These are phyloP conservation scores for Poeciliopsis prolifica DNA, from an alignment of 2,113 vertebrate species.

Conservation along the genomic window DNA sequence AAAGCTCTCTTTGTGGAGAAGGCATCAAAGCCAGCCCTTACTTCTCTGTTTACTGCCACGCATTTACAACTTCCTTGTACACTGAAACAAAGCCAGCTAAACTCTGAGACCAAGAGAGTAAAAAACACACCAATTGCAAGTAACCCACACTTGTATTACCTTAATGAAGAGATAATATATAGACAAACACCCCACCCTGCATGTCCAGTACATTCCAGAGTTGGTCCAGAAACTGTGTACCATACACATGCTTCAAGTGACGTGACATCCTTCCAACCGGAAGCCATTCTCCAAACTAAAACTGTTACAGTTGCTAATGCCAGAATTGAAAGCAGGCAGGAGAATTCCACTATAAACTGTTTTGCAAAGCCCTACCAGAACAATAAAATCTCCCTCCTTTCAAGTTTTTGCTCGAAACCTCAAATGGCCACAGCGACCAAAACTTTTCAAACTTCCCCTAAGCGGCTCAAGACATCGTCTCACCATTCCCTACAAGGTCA, in stretches of 20 bases:
- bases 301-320: conserved; percentile 60
- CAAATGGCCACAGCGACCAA: conserved; percentile 64
- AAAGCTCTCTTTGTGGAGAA: conserved; percentile 21
- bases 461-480: conserved; percentile 5
- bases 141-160: conserved; percentile 43
- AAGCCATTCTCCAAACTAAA: conserved; percentile 40
- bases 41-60: neutral
- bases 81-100: conserved; percentile 24
- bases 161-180: conserved; percentile 45
- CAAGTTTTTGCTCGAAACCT: conserved; percentile 43
- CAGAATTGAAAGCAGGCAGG: conserved; percentile 57
- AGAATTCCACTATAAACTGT: neutral
- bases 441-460: conserved; percentile 34
- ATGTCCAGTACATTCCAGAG: conserved; percentile 55
- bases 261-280: conserved; percentile 14
- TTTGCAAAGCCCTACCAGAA: neutral
- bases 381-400: conserved; percentile 15
- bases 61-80: conserved; percentile 17
- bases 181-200: conserved; percentile 47
- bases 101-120: conserved; percentile 39
- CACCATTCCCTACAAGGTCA: conserved; percentile 2
- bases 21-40: conserved; percentile 20
- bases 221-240: conserved; percentile 21
- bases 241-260: neutral
- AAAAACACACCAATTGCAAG: conserved; percentile 27